Conservation (phyloP, 2,888 invertebrate species). For the Digitonthophagus gazella region DNA sequence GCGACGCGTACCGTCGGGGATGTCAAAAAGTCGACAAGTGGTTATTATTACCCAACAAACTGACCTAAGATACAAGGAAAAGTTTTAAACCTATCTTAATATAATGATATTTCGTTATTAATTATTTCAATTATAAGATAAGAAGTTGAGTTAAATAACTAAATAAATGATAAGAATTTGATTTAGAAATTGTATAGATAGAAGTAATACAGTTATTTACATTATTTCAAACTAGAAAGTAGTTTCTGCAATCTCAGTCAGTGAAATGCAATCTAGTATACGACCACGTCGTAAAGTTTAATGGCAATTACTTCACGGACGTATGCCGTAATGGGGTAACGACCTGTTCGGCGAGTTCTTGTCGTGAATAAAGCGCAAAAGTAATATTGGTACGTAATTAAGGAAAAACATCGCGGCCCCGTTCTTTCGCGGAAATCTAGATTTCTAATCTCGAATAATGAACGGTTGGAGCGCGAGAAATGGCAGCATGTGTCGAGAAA, state of each 20-base stretch:
- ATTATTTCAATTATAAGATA: no score
- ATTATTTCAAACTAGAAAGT: background rate
- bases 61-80: background rate
- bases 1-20: background rate
- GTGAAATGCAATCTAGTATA: background rate
- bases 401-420: background rate
- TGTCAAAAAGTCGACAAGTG: background rate
- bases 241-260: background rate
- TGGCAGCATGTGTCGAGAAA: background rate
- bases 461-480: background rate
- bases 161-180: no score
- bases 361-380: background rate
- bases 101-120: no score
- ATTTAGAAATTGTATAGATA: no score
- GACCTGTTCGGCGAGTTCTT: background rate
- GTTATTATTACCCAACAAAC: background rate
- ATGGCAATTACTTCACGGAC: background rate
- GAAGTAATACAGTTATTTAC: background rate
- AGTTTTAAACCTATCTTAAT: no score
- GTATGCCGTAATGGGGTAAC: background rate
- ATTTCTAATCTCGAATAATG: background rate
- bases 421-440: background rate
- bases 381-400: background rate
- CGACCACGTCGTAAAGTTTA: background rate
- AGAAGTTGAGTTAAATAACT: no score